Conservation (phyloP, 2,113 vertebrate species). For the Cranoglanis bouderius region DNA sequence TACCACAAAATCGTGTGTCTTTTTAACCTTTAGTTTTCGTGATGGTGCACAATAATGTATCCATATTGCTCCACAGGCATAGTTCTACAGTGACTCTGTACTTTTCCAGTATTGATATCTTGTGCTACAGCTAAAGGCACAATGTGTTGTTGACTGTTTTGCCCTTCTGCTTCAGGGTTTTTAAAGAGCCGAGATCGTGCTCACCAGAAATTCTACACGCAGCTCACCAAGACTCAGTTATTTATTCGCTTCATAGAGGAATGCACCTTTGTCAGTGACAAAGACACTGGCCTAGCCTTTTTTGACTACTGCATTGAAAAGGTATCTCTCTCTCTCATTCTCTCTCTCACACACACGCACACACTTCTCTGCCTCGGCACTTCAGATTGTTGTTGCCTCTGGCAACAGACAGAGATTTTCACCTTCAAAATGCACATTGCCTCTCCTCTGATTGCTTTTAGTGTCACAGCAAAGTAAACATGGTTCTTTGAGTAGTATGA, state of each 20-base stretch:
- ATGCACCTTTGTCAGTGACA: slow-evolving; percentile 98
- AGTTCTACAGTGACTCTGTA: neutral
- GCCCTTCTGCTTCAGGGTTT: slow-evolving; percentile 79
- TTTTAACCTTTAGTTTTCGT: neutral
- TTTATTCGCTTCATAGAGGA: slow-evolving; percentile 99
- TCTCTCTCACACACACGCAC: neutral
- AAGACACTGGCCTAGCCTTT: slow-evolving; percentile 96
- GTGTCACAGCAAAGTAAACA: neutral
- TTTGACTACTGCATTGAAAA: slow-evolving; percentile 99
- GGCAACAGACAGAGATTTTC: slow-evolving; percentile 13
- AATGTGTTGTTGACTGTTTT: neutral
- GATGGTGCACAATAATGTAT: neutral
- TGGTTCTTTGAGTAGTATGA: no score
- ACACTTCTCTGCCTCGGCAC: neutral
- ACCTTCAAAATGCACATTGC: neutral
- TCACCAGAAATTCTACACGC: slow-evolving; percentile 93
- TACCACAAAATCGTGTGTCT: neutral
- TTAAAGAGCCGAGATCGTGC: slow-evolving; percentile 94
- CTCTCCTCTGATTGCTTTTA: neutral
- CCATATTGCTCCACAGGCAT: neutral
- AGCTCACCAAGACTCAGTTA: slow-evolving; percentile 94
- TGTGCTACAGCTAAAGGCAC: neutral
- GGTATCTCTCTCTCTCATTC: slow-evolving; percentile 68
- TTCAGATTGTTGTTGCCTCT: neutral
- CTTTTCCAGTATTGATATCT: neutral